Base-by-base conservation (phyloP, 2,888 invertebrate species). In the Melanostoma scalare region DNA sequence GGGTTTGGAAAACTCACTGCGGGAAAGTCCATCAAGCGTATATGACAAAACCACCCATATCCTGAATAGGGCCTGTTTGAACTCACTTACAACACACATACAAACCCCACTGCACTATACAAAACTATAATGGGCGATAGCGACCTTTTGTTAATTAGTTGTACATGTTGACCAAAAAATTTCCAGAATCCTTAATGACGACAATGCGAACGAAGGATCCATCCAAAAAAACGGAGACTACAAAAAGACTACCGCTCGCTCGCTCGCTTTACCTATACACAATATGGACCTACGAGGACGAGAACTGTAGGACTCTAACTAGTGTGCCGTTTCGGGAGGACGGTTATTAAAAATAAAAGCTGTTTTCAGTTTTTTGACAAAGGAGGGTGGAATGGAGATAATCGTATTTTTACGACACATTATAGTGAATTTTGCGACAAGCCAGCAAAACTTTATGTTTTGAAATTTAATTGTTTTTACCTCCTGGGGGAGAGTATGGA, bases 81-180 rank as follows among this genome's bases (percentile, higher is more conserved):
- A 69, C 65, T 65, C 38, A 9, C 20, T 9, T 58, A 20, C 40
- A 58, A n/a, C 36, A 53, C n/a, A 35, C 20, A n/a, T n/a, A 20
- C 20, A 20, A 72, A 73, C 63, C 68, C 58, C 73, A 74, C 55
- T 68, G 58, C 53, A 71, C 73, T 78, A 79, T 53, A 74, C 74
- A 65, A 74, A 79, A 74, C 84, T 84, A 79, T 71, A 79, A 79
- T 79, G 71, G 74, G 68, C 69, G 84, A 79, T 84, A 75, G 79
- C 74, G 79, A 84, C 84, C 84, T 84, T 84, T 84, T 84, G 84
- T 84, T 84, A 84, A 84, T 84, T 84, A 84, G 84, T 75, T 84
- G 84, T 84, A 84, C 74, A 84, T 79, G 84, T 79, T 84, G 84
- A 75, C 84, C 84, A 84, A 84, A 79, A 84, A 84, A 67, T 84